Percentiles rank a stretch among this genome's conserved stretches.
These are phyloP conservation scores for Psittacula cyanocephala DNA, from an alignment of 2,113 vertebrate genomes.

Conservation along the genomic window DNA sequence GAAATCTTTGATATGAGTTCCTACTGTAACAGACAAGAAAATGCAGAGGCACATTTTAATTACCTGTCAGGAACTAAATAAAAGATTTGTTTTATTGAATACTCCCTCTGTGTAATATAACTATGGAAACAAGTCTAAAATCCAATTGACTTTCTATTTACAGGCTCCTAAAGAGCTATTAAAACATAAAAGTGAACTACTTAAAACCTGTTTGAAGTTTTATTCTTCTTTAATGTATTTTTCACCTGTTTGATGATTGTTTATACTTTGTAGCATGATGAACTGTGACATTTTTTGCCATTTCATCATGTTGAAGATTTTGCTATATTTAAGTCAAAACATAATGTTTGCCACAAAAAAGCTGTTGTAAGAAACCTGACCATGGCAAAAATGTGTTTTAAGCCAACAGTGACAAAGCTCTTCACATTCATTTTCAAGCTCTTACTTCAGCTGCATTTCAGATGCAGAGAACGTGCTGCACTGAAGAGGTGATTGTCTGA, in stretches of 20 bases:
- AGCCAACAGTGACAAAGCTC: neutral
- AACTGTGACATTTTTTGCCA: slow-evolving; percentile 53
- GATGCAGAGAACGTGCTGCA: neutral
- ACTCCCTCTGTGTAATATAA: slow-evolving; percentile 74
- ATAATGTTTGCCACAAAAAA: neutral
- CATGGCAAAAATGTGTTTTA: neutral
- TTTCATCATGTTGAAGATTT: slow-evolving; percentile 25
- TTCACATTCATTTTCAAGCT: neutral
- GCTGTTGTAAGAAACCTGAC: neutral
- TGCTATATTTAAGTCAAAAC: slow-evolving; percentile 33
- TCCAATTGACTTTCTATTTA: slow-evolving; percentile 78
- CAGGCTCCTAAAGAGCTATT: slow-evolving; percentile 72
- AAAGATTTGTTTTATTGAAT: slow-evolving; percentile 79
- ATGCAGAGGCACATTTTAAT: slow-evolving; percentile 75
- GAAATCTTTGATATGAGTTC: slow-evolving; percentile 57
- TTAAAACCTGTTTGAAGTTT: slow-evolving; percentile 68
- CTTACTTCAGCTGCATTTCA: neutral
- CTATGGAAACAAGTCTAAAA: slow-evolving; percentile 76
- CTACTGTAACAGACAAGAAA: slow-evolving; percentile 65
- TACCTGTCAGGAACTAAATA: slow-evolving; percentile 82
- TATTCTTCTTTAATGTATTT: slow-evolving; percentile 66
- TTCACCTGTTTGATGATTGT: slow-evolving; percentile 64
- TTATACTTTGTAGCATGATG: slow-evolving; percentile 53
- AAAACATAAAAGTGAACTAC: slow-evolving; percentile 67
- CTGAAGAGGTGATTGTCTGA: neutral